Percentiles rank a stretch among this genome's conserved stretches.
phyloP scores from a whole-genome alignment of 2,888 invertebrate species.

The Pterostichus madidus region DNA sequence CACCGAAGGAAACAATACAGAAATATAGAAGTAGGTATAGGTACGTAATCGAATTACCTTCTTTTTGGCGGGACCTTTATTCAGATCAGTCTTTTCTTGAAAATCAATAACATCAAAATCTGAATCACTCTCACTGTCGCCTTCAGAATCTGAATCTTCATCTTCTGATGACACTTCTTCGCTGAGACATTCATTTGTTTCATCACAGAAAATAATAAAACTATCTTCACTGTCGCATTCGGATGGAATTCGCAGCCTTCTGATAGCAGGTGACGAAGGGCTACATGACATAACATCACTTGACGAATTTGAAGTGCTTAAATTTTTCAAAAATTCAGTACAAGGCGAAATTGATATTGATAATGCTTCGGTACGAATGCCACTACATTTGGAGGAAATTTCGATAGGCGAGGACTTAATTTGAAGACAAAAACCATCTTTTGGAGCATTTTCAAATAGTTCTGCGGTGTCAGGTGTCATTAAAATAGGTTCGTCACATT shows the following conservation, averaged over 20 bases:
- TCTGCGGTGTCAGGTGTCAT: conserved; percentile 43
- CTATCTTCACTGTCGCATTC: conserved; percentile 82
- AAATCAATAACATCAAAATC: conserved; percentile 61
- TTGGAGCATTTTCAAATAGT: conserved; percentile 27
- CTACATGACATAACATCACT: conserved; percentile 38
- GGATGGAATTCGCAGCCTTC: conserved; percentile 73
- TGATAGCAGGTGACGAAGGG: conserved; percentile 58
- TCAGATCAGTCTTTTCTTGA: conserved; percentile 58
- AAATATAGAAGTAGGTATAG: too few relatives aligned
- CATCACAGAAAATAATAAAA: conserved; percentile 78
- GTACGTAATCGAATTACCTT: conserved; percentile 42
- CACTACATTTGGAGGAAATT: conserved; percentile 42
- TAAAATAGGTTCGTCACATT: conserved; percentile 50
- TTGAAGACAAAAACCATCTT: conserved; percentile 42
- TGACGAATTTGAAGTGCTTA: conserved; percentile 65
- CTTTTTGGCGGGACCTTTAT: conserved; percentile 49
- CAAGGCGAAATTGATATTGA: conserved; percentile 59
- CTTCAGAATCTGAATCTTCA: conserved; percentile 69
- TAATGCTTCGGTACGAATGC: conserved; percentile 31
- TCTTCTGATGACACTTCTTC: conserved; percentile 63
- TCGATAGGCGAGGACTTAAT: conserved; percentile 55
- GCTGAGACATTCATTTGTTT: conserved; percentile 63
- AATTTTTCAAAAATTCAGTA: conserved; percentile 53
- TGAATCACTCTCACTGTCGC: conserved; percentile 64
- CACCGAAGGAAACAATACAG: too few relatives aligned